Conservation (phyloP, 64 coral and sea anemone genomes). For the Orbicella faveolata region DNA sequence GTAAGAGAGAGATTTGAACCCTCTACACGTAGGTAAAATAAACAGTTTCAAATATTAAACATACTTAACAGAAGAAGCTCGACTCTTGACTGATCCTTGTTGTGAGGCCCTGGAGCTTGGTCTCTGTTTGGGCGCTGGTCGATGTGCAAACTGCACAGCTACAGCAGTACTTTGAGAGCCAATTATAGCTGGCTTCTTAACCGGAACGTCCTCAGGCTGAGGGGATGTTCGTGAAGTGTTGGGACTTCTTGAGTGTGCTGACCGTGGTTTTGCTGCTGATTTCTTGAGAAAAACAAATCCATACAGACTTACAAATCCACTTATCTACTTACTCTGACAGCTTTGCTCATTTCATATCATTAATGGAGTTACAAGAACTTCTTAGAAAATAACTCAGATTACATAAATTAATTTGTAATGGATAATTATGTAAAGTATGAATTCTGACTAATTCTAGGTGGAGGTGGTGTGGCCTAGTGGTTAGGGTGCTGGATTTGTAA, state of each 20-base stretch:
- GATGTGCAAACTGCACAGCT: conserved; percentile 24
- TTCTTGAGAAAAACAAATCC: neutral
- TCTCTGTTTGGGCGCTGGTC: neutral
- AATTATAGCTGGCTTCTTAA: conserved; percentile 53
- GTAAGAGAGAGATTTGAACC: no score
- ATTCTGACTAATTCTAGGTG: no score
- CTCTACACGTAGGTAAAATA: no score
- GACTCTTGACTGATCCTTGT: conserved; percentile 2
- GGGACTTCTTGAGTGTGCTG: neutral
- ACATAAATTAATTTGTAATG: no score
- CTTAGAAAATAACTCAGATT: no score
- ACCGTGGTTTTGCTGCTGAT: conserved; percentile 8
- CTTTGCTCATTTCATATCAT: no score
- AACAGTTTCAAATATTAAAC: neutral
- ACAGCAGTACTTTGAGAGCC: conserved; percentile 62
- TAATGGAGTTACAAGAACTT: no score
- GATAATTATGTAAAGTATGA: no score
- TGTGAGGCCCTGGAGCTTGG: neutral
- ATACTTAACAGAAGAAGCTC: conserved; percentile 27
- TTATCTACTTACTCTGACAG: no score
- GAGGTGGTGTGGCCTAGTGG: no score
- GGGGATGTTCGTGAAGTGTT: neutral
- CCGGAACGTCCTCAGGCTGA: neutral
- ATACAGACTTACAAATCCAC: neutral
- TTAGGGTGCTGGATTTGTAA: no score